A percentile compares a stretch with the other conserved stretches of the same genome.
phyloP scores from a whole-genome alignment of 2,888 invertebrate species.

The Blastobasis adustella region DNA sequence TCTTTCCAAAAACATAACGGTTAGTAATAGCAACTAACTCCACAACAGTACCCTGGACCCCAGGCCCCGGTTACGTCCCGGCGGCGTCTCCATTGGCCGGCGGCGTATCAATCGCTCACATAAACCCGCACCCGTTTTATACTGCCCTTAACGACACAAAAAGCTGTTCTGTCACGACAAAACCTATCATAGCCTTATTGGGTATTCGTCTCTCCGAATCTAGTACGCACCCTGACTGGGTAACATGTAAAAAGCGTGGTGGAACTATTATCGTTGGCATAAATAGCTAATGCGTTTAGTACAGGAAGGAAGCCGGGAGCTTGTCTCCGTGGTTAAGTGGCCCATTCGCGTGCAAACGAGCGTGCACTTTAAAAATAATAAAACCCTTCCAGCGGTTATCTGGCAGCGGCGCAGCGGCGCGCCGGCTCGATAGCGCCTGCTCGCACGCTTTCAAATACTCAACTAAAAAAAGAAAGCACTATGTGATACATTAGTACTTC shows the following conservation, averaged over 20 bases:
- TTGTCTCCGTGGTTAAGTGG: slow-evolving; percentile 73
- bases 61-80: slow-evolving; percentile 46
- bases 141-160: slow-evolving; percentile 28
- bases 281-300: slow-evolving; percentile 58
- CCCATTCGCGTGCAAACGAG: slow-evolving; percentile 76
- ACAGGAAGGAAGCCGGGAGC: slow-evolving; percentile 46
- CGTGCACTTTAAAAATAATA: slow-evolving; percentile 72
- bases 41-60: too few species aligned
- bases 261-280: slow-evolving; percentile 59
- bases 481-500: background rate
- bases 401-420: slow-evolving; percentile 14
- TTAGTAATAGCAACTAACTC: too few species aligned
- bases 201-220: slow-evolving; percentile 23
- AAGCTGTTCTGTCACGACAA: slow-evolving; percentile 27
- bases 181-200: slow-evolving; percentile 38
- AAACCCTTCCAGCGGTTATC: slow-evolving; percentile 58
- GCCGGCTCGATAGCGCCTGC: slow-evolving; percentile 6
- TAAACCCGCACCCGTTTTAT: slow-evolving; percentile 47
- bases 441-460: too few species aligned
- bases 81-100: slow-evolving; percentile 25
- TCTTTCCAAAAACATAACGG: too few species aligned
- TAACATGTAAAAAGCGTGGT: slow-evolving; percentile 69
- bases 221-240: slow-evolving; percentile 28
- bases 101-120: slow-evolving; percentile 33
- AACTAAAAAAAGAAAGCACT: background rate